A percentile compares a stretch with the other conserved stretches of the same genome.
Conservation (phyloP, 2,113 vertebrate genomes). For the Drymodes brunneopygia region DNA sequence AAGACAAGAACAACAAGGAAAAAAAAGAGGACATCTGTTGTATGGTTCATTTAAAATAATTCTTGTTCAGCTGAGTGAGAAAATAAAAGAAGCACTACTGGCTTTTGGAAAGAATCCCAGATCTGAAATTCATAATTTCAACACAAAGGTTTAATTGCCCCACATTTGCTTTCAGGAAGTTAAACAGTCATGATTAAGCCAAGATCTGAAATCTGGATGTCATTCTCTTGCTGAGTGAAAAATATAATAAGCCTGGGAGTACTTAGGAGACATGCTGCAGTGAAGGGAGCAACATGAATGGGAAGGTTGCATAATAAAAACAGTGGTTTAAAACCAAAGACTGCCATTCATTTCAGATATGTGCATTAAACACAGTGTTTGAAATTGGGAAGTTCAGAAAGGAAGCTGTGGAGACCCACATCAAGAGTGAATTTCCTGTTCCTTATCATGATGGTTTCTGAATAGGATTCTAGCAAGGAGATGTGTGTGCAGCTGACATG, state of each 20-base stretch:
- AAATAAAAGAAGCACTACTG: not conserved
- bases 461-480: not conserved
- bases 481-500: fast-evolving
- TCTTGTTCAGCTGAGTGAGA: slow-evolving; percentile 1
- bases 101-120: slow-evolving; percentile 22
- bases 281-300: not conserved
- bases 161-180: not conserved
- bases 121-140: not conserved
- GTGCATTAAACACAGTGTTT: not conserved
- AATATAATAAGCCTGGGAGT: not conserved
- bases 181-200: not conserved
- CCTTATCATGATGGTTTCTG: not conserved
- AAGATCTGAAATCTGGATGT: not conserved
- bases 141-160: not conserved
- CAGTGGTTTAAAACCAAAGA: not conserved
- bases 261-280: not conserved
- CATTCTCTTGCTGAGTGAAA: not conserved
- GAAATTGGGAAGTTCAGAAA: not conserved
- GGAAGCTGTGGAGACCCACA: not conserved
- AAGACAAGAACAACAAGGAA: not conserved
- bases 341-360: not conserved
- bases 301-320: not conserved
- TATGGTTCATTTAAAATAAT: not conserved
- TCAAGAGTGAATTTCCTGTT: not conserved
- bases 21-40: not conserved